phyloP scores from a whole-genome alignment of 2,797 vertebrate genomes.

The Clarias laeviceps region DNA sequence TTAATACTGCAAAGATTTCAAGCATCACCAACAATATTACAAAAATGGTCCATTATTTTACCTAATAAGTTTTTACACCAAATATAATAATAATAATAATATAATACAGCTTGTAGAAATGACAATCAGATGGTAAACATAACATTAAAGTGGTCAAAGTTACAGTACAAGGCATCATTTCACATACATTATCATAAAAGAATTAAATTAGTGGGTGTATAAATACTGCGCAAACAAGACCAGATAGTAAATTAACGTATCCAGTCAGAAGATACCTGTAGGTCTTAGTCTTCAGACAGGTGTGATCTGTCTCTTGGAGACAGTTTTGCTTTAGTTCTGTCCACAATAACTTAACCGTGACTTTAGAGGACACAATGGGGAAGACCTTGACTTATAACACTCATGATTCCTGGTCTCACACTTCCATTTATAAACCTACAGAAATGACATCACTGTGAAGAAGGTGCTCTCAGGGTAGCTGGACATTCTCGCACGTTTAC shows the following conservation, averaged over 20 bases:
- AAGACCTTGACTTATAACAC: neutral
- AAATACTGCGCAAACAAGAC: constrained; percentile 8
- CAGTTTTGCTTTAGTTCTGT: neutral
- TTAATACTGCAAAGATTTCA: constrained; percentile 22
- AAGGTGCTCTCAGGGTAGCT: constrained; percentile 62
- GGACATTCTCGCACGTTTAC: constrained; percentile 88
- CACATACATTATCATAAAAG: neutral
- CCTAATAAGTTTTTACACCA: constrained; percentile 19
- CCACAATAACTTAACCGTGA: neutral
- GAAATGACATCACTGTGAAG: neutral
- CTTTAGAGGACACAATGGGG: neutral
- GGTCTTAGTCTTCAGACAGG: neutral
- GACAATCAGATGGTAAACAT: constrained; percentile 31
- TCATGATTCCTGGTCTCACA: neutral
- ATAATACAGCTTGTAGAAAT: constrained; percentile 13
- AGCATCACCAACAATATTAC: neutral
- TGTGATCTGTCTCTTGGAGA: neutral
- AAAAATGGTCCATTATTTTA: constrained; percentile 42
- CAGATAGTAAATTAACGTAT: constrained; percentile 1
- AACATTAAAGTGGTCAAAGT: constrained; percentile 25
- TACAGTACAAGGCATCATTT: constrained; percentile 27
- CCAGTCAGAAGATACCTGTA: neutral
- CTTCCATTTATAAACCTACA: neutral
- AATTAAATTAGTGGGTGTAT: neutral
- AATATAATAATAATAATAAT: constrained; percentile 28